A percentile compares a stretch with the other conserved stretches of the same genome.
Evolutionary conservation across 2,797 vertebrate species (phyloP).

Genomic region (Myoxocephalus aenaeus): DNA sequence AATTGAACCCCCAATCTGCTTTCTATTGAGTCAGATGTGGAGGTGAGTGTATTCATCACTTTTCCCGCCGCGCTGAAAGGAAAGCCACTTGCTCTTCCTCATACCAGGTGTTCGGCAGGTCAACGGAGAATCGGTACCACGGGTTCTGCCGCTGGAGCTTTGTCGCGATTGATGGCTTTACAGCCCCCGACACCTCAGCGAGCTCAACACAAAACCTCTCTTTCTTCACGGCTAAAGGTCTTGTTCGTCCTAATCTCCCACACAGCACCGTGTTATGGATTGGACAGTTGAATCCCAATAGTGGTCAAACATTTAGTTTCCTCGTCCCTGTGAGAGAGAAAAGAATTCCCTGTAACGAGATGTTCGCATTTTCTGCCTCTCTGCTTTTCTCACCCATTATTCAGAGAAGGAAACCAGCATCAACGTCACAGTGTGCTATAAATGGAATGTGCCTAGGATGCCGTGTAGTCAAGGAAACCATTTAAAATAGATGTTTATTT

Average conservation of each 20-base stretch:
- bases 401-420: slow-evolving; percentile 55
- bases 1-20: slow-evolving; percentile 66
- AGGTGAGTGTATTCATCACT: slow-evolving; percentile 65
- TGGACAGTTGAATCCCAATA: slow-evolving; percentile 27
- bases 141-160: background rate
- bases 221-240: slow-evolving; percentile 51
- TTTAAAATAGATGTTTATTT: slow-evolving; percentile 62
- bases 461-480: slow-evolving; percentile 79
- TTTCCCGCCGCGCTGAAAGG: slow-evolving; percentile 32
- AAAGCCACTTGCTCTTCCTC: slow-evolving; percentile 33
- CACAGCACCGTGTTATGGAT: slow-evolving; percentile 16
- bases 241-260: slow-evolving; percentile 50
- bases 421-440: slow-evolving; percentile 75
- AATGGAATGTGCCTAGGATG: slow-evolving; percentile 75
- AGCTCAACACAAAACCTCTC: slow-evolving; percentile 40
- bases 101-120: slow-evolving; percentile 18
- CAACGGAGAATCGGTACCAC: slow-evolving; percentile 32
- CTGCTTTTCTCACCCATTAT: slow-evolving; percentile 46
- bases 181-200: slow-evolving; percentile 21
- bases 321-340: slow-evolving; percentile 22
- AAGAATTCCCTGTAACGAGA: slow-evolving; percentile 20
- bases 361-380: slow-evolving; percentile 42
- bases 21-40: slow-evolving; percentile 70
- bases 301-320: slow-evolving; percentile 47
- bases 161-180: slow-evolving; percentile 36